Evolutionary conservation across 2,888 invertebrate genomes (phyloP).

Genomic region (Scaptomyza cyrtandrae): DNA sequence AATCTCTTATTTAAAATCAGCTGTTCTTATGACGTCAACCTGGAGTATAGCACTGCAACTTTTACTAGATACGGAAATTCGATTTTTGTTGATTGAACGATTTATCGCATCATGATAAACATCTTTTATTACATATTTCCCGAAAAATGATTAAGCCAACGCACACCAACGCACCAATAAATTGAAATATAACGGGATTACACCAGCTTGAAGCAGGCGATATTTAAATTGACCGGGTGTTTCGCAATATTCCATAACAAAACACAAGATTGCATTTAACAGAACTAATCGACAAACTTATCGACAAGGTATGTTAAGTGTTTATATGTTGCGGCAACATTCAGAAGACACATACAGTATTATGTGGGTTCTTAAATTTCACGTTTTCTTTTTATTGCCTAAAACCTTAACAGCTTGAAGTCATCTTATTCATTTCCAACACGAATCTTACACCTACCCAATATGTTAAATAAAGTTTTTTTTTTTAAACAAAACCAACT

Average conservation of each 20-base stretch:
- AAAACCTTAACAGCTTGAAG: too few species aligned
- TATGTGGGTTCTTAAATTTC: too few species aligned
- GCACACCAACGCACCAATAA: neutral
- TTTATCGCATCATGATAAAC: too few species aligned
- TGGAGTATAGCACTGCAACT: neutral
- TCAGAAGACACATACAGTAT: neutral
- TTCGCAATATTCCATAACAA: neutral
- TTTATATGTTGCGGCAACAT: neutral
- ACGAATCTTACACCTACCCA: too few species aligned
- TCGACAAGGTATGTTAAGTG: neutral
- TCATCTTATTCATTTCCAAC: neutral
- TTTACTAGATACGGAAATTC: neutral
- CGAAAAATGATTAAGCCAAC: neutral
- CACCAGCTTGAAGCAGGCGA: neutral
- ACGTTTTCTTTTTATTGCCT: too few species aligned
- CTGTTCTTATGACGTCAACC: slow-evolving; percentile 16
- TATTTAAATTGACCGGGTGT: slow-evolving; percentile 2
- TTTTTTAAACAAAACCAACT: too few species aligned
- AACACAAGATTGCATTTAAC: slow-evolving; percentile 1
- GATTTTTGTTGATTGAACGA: neutral
- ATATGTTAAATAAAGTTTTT: too few species aligned
- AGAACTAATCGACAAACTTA: neutral
- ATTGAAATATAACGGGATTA: neutral
- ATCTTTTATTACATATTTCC: neutral
- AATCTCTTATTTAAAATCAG: slow-evolving; percentile 2